phyloP scores from a whole-genome alignment of 2,797 vertebrate species.

The Geotrypetes seraphini region DNA sequence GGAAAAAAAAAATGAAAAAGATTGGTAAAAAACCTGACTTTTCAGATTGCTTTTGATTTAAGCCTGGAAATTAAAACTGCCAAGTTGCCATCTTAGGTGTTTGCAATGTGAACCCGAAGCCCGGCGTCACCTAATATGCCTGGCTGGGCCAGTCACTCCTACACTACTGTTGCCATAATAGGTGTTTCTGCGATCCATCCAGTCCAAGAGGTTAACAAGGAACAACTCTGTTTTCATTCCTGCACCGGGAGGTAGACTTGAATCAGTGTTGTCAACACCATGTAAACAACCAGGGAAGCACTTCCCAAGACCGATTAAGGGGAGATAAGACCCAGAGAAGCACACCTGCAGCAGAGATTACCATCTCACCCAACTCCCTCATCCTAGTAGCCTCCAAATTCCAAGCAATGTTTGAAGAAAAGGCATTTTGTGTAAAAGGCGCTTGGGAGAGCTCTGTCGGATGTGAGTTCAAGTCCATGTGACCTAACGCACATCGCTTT shows the following conservation, averaged over 20 bases:
- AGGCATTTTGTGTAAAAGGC: background rate
- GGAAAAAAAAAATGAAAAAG: too few relatives aligned
- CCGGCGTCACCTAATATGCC: conserved; percentile 5
- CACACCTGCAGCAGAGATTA: conserved; percentile 19
- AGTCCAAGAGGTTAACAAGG: conserved; percentile 33
- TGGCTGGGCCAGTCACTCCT: conserved; percentile 8
- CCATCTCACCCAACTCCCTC: background rate
- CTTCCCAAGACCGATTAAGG: conserved; percentile 18
- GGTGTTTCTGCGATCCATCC: conserved; percentile 9
- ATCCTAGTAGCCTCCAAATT: background rate
- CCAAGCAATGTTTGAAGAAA: too few relatives aligned
- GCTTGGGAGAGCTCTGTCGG: too few relatives aligned
- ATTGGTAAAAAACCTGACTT: too few relatives aligned
- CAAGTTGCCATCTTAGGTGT: too few relatives aligned
- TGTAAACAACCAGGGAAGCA: conserved; percentile 4
- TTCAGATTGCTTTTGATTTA: too few relatives aligned
- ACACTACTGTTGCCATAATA: conserved; percentile 27
- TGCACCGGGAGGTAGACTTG: conserved; percentile 6
- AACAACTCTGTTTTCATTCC: conserved; percentile 27
- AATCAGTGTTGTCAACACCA: conserved; percentile 19
- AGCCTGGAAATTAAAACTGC: conserved; percentile 56
- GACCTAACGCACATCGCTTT: too few relatives aligned
- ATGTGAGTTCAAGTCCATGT: too few relatives aligned
- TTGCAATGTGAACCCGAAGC: conserved; percentile 5
- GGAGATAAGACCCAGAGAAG: conserved; percentile 11